A percentile compares a stretch with the other conserved stretches of the same genome.
These are phyloP conservation scores for Zosterops japonicus DNA, from an alignment of 2,113 vertebrate species.

Conservation along the genomic window DNA sequence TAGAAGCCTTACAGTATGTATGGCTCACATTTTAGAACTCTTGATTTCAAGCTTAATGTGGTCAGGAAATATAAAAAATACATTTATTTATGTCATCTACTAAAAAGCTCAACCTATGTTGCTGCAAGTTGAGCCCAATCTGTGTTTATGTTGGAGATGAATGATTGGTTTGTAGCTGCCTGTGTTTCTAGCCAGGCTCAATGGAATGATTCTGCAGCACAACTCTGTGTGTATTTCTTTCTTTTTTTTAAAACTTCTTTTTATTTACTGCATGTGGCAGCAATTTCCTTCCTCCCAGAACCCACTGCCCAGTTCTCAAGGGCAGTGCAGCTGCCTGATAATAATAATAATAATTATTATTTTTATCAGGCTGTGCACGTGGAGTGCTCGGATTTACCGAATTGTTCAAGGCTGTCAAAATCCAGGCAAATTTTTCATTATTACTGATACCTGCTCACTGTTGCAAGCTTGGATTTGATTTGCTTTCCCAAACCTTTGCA, in stretches of 20 bases:
- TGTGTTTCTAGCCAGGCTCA: slow-evolving; percentile 34
- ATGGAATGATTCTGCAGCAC: slow-evolving; percentile 52
- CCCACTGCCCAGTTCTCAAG: slow-evolving; percentile 13
- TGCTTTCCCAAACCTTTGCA: background rate
- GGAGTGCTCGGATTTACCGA: slow-evolving; percentile 1
- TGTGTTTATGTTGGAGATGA: slow-evolving; percentile 66
- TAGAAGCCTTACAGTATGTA: slow-evolving; percentile 40
- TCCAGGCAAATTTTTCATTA: background rate
- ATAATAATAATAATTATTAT: background rate
- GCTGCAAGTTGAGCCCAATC: slow-evolving; percentile 8
- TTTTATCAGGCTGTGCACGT: background rate
- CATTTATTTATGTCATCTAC: slow-evolving; percentile 71
- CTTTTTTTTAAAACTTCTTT: background rate
- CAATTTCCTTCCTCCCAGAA: slow-evolving; percentile 47
- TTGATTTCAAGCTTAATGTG: slow-evolving; percentile 57
- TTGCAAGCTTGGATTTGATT: background rate
- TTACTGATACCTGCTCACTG: background rate
- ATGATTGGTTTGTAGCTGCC: slow-evolving; percentile 49
- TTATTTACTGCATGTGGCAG: slow-evolving; percentile 60
- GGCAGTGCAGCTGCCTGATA: background rate
- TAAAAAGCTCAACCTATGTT: slow-evolving; percentile 66
- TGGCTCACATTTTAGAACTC: slow-evolving; percentile 54
- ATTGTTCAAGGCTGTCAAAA: background rate
- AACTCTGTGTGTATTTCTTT: background rate
- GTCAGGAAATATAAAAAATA: slow-evolving; percentile 70